Evolutionary conservation across 2,797 vertebrate species (phyloP), one percentile per base, ranked within the genome.

Genomic region (Lateolabrax maculatus): DNA sequence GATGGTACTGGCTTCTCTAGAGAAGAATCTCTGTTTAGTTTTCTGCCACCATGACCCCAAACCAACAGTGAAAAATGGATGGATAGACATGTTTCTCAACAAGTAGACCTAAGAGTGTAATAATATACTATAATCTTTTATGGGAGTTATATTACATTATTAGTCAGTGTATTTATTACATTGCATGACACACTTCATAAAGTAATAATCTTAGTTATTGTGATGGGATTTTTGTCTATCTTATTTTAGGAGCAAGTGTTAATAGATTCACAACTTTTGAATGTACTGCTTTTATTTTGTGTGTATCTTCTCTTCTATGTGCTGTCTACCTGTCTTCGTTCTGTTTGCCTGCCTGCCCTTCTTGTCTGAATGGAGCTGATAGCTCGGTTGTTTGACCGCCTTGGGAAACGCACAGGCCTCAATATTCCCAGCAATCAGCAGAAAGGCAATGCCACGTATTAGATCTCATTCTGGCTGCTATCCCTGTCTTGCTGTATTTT

Each of bases 401-500:
- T 52, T 43, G n/a, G 36, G 23, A 36, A 63, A 49, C 71, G 51
- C 39, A 63, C 44, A 41, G 36, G 36, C 65, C 58, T 63, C 19
- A 58, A 75, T 58, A 84, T 68, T 71, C 53, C 75, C 56, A 63
- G 39, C 75, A 77, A 80, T 83, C 68, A 79, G 39, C 69, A 61
- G 63, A 60, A 75, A 74, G 61, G 48, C 75, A 71, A 62, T 48
- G 36, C 53, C 60, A 34, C 12, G 4, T 74, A 55, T 69, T 69
- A 64, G 63, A 65, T 81, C 13, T 68, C 44, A 71, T 53, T 43
- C 63, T 81, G 74, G 53, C 62, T 43, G 25, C 68, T 43, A 5
- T 63, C 36, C 72, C 39, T 64, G 63, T 66, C 2, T 55, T 6
- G 9, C 46, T 57, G 49, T 34, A 60, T 73, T 75, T 39, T 13